Evolutionary conservation across 2,888 invertebrate species (phyloP).

Genomic region (Drosophila leonis): DNA sequence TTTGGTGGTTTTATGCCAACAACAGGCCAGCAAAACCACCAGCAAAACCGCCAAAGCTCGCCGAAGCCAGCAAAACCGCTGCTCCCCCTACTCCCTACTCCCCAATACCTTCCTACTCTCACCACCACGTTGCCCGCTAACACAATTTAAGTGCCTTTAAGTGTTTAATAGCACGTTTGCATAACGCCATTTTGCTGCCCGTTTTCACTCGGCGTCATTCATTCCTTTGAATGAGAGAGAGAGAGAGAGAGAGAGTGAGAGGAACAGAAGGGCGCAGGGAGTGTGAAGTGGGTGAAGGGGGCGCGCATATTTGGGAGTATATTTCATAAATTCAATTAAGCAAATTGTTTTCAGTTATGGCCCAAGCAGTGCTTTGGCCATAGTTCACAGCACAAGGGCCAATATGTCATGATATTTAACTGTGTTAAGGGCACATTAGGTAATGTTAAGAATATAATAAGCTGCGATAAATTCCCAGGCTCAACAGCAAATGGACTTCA

Average conservation of each 20-base stretch:
- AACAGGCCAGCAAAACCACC: slow-evolving; percentile 56
- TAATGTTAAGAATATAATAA: slow-evolving; percentile 23
- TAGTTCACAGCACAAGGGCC: slow-evolving; percentile 28
- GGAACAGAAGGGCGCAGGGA: background rate
- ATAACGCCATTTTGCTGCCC: slow-evolving; percentile 65
- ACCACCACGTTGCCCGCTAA: slow-evolving; percentile 13
- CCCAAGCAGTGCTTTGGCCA: slow-evolving; percentile 33
- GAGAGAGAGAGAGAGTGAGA: background rate
- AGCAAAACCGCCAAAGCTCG: slow-evolving; percentile 30
- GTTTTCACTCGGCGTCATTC: slow-evolving; percentile 16
- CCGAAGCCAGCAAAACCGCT: slow-evolving; percentile 8
- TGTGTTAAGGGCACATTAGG: slow-evolving; percentile 25
- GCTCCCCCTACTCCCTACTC: background rate
- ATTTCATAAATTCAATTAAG: slow-evolving; percentile 78
- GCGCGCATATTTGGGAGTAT: slow-evolving; percentile 31
- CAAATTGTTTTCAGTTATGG: slow-evolving; percentile 59
- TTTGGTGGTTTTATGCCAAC: slow-evolving; percentile 68
- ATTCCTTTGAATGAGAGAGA: background rate
- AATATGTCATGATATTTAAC: slow-evolving; percentile 48
- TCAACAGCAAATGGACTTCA: slow-evolving; percentile 4
- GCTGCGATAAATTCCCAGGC: slow-evolving; percentile 30
- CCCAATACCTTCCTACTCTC: background rate
- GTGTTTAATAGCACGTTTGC: slow-evolving; percentile 75
- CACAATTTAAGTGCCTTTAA: slow-evolving; percentile 67
- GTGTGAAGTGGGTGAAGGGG: background rate